Evolutionary conservation across 1,140 invertebrate genomes (phyloP), one percentile per base, ranked within the genome.

Genomic region (Palaemon carinicauda): DNA sequence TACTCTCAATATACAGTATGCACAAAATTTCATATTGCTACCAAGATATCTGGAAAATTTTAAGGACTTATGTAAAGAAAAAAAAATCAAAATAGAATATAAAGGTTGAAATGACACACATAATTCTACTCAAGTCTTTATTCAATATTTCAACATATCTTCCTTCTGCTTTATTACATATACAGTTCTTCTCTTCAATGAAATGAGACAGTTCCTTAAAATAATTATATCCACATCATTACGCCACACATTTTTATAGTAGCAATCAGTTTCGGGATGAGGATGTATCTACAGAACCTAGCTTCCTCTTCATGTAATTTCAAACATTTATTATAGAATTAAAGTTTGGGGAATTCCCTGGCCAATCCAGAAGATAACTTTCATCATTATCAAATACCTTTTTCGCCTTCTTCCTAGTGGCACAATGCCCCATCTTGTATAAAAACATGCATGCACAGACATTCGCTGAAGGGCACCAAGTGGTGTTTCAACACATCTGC

Each of bases 391-490:
- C 21, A 74, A 15, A 15, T 21, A 74, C n/a, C 4, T 53, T 29
- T n/a, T 79, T 79, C 33, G 53, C 75, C 15, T 12, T 9, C 21
- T 54, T 79, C 53, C 33, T 50, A 15, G 75, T 79, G 50, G 75
- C 75, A 79, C 52, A n/a, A n/a, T 12, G 75, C 52, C 50, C 75
- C 75, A 52, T 79, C 75, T 52, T 79, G 75, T 5, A 79, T 1
- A 27, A 65, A 7, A 65, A 50, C 15, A n/a, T n/a, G 21, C 33
- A 10, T 24, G 24, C 10, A 50, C n/a, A n/a, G n/a, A n/a, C n/a
- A n/a, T n/a, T 74, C 71, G 9, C 0, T 24, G 31, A 74, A 74
- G 50, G 51, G 75, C 5, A 79, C 1, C 9, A 79, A 52, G 24
- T 79, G 50, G 27, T 53, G 14, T 52, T 79, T 15, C 24, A 79